Conservation (phyloP, 1,140 invertebrate genomes). For the Drosophila trapezifrons region DNA sequence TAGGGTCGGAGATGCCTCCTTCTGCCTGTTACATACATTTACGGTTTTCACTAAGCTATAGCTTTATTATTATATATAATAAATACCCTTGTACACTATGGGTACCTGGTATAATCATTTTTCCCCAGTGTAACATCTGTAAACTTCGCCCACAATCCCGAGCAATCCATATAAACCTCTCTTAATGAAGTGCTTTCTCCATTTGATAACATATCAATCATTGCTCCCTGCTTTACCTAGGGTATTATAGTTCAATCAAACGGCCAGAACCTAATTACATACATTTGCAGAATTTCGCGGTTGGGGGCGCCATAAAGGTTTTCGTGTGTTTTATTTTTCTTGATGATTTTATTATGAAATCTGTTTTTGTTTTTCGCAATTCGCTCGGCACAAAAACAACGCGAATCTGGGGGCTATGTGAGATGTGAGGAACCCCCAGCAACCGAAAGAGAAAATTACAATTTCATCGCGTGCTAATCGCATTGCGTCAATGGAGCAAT, state of each 20-base stretch:
- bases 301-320: slow-evolving; percentile 20
- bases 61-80: too few species aligned
- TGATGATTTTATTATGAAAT: slow-evolving; percentile 46
- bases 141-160: background rate
- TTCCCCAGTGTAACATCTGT: background rate
- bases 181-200: slow-evolving; percentile 11
- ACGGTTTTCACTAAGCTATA: too few species aligned
- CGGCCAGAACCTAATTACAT: slow-evolving; percentile 21
- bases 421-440: slow-evolving; percentile 22
- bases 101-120: too few species aligned
- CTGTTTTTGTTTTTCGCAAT: slow-evolving; percentile 49
- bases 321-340: slow-evolving; percentile 20
- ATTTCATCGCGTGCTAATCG: slow-evolving; percentile 65
- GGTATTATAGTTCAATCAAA: slow-evolving; percentile 22
- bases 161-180: slow-evolving; percentile 1
- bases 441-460: slow-evolving; percentile 36
- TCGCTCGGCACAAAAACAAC: slow-evolving; percentile 22
- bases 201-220: slow-evolving; percentile 15
- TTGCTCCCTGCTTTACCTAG: background rate
- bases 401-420: background rate
- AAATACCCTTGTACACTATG: too few species aligned
- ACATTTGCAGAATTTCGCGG: slow-evolving; percentile 1
- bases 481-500: slow-evolving; percentile 69
- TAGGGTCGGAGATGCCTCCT: too few species aligned
- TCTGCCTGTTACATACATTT: too few species aligned